Evolutionary conservation across 2,113 vertebrate species (phyloP).

Genomic region (Mormyrus lacerda): DNA sequence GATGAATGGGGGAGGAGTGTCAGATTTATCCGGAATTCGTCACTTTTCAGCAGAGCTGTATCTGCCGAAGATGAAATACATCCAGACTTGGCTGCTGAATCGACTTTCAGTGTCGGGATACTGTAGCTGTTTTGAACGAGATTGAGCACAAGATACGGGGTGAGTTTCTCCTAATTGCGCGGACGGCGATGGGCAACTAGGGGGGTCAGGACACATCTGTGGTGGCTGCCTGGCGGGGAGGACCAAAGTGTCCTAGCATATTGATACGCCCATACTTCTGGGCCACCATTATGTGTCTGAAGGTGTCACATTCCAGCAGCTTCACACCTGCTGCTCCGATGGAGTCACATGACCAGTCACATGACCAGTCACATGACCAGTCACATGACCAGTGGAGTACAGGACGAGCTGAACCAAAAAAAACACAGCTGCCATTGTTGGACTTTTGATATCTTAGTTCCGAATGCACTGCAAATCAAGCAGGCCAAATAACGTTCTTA

Average conservation of each 20-base stretch:
- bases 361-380: background rate
- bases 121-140: background rate
- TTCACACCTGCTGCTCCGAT: background rate
- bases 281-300: conserved; percentile 1
- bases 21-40: conserved; percentile 25
- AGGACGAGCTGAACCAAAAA: background rate
- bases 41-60: conserved; percentile 22
- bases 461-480: background rate
- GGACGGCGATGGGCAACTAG: background rate
- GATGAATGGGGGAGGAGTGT: conserved; percentile 10
- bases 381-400: background rate
- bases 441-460: background rate
- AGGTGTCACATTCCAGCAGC: background rate
- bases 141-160: background rate
- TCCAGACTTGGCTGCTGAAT: background rate
- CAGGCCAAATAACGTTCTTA: background rate
- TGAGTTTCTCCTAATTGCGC: background rate
- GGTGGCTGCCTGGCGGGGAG: background rate
- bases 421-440: background rate
- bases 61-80: background rate
- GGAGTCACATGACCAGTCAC: too few species aligned
- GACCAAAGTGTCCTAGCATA: background rate
- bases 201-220: background rate
- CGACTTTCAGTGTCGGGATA: background rate
- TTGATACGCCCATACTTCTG: background rate